Evolutionary conservation across 2,113 vertebrate genomes (phyloP), one percentile per base, ranked within the genome.

Genomic region (Pyxicephalus adspersus): DNA sequence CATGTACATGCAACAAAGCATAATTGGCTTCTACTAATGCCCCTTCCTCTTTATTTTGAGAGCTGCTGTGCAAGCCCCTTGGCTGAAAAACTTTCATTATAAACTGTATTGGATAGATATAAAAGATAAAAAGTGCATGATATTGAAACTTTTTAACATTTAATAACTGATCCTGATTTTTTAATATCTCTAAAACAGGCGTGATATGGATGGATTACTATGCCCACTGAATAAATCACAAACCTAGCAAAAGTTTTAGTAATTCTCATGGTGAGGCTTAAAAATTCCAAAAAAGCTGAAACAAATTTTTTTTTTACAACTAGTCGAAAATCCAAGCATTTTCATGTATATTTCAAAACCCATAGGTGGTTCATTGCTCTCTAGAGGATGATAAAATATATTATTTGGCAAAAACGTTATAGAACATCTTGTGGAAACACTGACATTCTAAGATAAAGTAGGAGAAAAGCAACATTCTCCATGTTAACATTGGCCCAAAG

Each of bases 401-500:
- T 29, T 52, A 71, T 71, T 55, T 29, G 25, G 23, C 50, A 29
- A 31, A 73, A 22, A 72, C 51, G 57, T 57, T 72, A 57, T 22
- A 58, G 28, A 73, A 73, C 31, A n/a, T 54, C 67, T 54, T 72
- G 31, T 57, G 51, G 5, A 26, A 70, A 70, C 23, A 34, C 22
- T 70, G 67, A 73, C 28, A 73, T 58, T 73, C 26, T 31, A 4
- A 58, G 20, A 34, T 57, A 73, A 58, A 73, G n/a, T n/a, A 19
- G 17, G 20, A 1, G 18, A 55, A 22, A 15, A 55, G 52, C 52
- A 34, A 58, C 70, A 57, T 34, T 73, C 20, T 73, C 29, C 70
- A 57, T 57, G 26, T 73, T 73, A 13, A 73, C 19, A 55, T 72
- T 29, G 68, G 19, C 54, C 70, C 11, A 73, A 73, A 73, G 51